Evolutionary conservation across 2,113 vertebrate genomes (phyloP), one percentile per base, ranked within the genome.

Genomic region (Otis tarda): DNA sequence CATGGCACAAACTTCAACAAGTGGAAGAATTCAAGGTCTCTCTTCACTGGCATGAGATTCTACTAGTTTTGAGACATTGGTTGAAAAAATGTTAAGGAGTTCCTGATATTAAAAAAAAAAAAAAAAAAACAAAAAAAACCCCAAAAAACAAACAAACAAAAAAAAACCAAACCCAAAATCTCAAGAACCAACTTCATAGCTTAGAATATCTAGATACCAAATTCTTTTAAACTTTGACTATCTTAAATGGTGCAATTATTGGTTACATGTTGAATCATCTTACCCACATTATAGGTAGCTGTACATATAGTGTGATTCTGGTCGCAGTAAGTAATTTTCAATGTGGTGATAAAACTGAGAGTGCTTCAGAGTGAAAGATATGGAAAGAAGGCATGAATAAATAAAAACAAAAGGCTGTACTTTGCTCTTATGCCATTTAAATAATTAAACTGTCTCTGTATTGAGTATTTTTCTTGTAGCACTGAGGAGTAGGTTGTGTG

Each of bases 211-310:
- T 25, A 65, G 45, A n/a, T 70, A 24, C 4, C 7, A 65, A 74
- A 41, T 22, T 85, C 4, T 56, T 85, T 41, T 47, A 27, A 85
- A 35, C 14, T 49, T 4, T 9, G 19, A 25, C 61, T 70, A 10
- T 75, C 41, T 83, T 43, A 53, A 86, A 9, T 57, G 37, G 21
- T 4, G 4, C 27, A 49, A 6, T 37, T 79, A 24, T 6, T 63
- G 28, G 25, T 86, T 53, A 37, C 3, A 5, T 4, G 5, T 79
- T 70, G 25, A 59, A 15, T 64, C 33, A 10, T 69, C 17, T 49
- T 49, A 12, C 5, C 21, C 25, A 4, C 1, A 1, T 63, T 45
- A 1, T 1, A 2, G 33, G 17, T 37, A 49, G 45, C 39, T 90
- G 69, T 15, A 25, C 10, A 3, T 60, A 9, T 2, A 18, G 33